These are phyloP conservation scores for Protula sp. DNA, from an alignment of 2,888 invertebrate species.

Conservation along the genomic window DNA sequence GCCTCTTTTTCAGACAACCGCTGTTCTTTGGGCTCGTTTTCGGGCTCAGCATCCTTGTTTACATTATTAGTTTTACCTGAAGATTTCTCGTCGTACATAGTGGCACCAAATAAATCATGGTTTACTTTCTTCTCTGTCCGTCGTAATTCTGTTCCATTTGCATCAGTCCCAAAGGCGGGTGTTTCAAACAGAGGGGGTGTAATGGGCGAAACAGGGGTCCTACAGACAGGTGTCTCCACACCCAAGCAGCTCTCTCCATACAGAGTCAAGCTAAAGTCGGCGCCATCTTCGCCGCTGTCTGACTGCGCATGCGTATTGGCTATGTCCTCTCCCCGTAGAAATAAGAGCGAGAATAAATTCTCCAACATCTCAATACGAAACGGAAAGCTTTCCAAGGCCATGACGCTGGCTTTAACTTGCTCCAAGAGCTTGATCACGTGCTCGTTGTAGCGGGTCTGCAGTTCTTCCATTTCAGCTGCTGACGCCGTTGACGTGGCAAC, in stretches of 20 bases:
- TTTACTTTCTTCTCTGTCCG: background rate
- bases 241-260: background rate
- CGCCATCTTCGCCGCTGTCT: background rate
- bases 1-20: background rate
- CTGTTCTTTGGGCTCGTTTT: background rate
- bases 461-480: background rate
- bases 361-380: background rate
- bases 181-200: background rate
- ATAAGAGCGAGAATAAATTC: background rate
- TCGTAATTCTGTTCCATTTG: background rate
- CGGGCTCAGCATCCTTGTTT: background rate
- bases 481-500: background rate
- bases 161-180: background rate
- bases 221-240: background rate
- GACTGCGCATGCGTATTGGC: no score
- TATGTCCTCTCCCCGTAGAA: background rate
- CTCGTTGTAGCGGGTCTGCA: constrained; percentile 5
- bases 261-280: no score
- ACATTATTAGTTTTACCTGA: no score
- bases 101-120: background rate
- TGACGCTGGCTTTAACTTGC: background rate
- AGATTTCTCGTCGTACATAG: background rate
- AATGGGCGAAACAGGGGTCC: background rate
- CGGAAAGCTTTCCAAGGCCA: background rate
- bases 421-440: background rate